A percentile compares a stretch with the other conserved stretches of the same genome.
These are phyloP conservation scores for Cinclus mexicanus DNA, from an alignment of 2,113 vertebrate species.

Conservation along the genomic window DNA sequence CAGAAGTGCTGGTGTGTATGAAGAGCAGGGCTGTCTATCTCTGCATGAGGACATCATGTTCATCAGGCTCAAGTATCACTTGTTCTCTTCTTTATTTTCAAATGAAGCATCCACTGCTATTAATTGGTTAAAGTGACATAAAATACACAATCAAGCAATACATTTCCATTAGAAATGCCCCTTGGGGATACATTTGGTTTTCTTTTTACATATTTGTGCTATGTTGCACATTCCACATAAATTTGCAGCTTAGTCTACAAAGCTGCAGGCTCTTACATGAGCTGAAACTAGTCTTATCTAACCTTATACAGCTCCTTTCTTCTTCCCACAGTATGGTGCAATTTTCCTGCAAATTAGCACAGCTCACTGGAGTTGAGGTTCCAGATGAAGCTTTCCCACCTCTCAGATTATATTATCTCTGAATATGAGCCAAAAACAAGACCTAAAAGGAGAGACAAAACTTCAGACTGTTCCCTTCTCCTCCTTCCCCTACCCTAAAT, in stretches of 20 bases:
- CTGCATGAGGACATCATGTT: neutral
- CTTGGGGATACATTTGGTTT: neutral
- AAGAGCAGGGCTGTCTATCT: neutral
- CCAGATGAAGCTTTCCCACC: neutral
- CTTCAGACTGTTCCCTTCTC: neutral
- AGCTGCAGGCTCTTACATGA: neutral
- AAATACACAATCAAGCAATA: neutral
- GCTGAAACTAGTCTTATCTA: neutral
- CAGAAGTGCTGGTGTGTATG: neutral
- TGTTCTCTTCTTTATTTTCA: neutral
- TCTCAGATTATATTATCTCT: neutral
- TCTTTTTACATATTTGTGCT: neutral
- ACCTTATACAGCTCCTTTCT: neutral
- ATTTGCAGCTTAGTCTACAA: neutral
- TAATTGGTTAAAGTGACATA: neutral
- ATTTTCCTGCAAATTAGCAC: neutral
- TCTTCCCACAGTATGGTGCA: neutral
- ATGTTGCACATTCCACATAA: neutral
- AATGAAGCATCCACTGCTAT: neutral
- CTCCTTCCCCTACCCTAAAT: neutral
- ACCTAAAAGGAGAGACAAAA: neutral
- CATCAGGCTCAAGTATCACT: neutral
- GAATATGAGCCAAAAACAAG: neutral
- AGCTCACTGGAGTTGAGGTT: neutral
- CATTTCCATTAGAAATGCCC: neutral